These are phyloP conservation scores for Phyllotreta cruciferae DNA, from an alignment of 2,888 invertebrate species.

Conservation along the genomic window DNA sequence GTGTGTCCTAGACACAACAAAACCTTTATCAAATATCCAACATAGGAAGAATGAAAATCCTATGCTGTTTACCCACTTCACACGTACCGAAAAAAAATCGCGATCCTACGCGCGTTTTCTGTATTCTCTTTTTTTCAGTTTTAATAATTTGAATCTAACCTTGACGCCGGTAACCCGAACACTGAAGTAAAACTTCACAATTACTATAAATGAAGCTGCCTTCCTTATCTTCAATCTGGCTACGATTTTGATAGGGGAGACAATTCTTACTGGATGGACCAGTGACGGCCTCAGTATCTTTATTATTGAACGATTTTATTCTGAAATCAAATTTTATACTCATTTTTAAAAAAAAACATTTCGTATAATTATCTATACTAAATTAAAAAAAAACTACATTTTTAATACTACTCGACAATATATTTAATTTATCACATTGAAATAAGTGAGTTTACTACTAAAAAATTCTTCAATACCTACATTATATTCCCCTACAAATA, in stretches of 20 bases:
- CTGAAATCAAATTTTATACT: neutral
- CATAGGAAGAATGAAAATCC: slow-evolving; percentile 4
- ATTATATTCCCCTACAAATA: no score
- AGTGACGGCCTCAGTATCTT: slow-evolving; percentile 3
- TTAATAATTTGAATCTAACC: slow-evolving; percentile 37
- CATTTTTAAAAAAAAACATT: no score
- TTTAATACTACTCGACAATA: no score
- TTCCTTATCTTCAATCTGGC: slow-evolving; percentile 35
- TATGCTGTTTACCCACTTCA: slow-evolving; percentile 25
- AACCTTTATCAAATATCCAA: neutral
- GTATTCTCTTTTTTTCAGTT: slow-evolving; percentile 15
- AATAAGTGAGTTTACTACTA: no score
- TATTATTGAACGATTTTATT: no score
- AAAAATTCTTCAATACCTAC: no score
- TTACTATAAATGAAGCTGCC: slow-evolving; percentile 31
- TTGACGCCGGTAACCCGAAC: slow-evolving; percentile 39
- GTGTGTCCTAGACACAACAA: slow-evolving; percentile 5
- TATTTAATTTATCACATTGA: no score
- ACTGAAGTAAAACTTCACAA: slow-evolving; percentile 40
- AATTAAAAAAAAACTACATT: no score
- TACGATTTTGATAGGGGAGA: slow-evolving; percentile 33
- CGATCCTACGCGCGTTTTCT: slow-evolving; percentile 31
- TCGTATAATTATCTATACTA: no score
- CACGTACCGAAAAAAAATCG: slow-evolving; percentile 31
- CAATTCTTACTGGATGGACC: slow-evolving; percentile 23